Percentiles rank a stretch among this genome's conserved stretches.
phyloP scores from a whole-genome alignment of 2,797 vertebrate genomes.

The Enteromius viviparus region DNA sequence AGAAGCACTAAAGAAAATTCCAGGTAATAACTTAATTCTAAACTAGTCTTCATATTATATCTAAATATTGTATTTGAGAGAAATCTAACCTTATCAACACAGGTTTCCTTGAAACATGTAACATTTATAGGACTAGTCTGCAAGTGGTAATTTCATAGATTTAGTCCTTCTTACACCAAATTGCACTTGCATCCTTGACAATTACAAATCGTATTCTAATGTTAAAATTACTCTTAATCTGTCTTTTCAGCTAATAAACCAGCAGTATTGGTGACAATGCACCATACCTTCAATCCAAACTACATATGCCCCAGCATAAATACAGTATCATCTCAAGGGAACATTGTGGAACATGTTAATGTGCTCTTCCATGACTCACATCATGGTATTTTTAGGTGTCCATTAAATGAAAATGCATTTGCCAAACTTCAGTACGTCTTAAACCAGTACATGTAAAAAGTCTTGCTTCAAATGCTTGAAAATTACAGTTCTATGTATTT shows the following conservation, averaged over 20 bases:
- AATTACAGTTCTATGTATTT: neutral
- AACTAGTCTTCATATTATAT: neutral
- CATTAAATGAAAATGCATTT: conserved; percentile 32
- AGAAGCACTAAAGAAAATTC: conserved; percentile 34
- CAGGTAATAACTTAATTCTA: conserved; percentile 25
- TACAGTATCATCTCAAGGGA: accelerated
- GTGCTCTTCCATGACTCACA: conserved; percentile 47
- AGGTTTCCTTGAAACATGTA: neutral
- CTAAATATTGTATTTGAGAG: neutral
- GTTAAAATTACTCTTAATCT: neutral
- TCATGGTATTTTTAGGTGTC: conserved; percentile 14
- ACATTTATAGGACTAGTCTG: neutral
- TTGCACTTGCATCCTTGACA: neutral
- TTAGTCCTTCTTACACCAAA: neutral
- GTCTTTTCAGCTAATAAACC: conserved; percentile 38
- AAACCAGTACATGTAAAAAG: neutral
- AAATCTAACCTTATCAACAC: neutral
- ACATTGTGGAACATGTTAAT: conserved; percentile 43
- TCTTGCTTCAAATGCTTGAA: neutral
- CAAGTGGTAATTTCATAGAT: neutral
- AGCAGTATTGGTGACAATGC: conserved; percentile 48
- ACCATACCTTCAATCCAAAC: conserved; percentile 35
- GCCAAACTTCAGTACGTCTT: conserved; percentile 2
- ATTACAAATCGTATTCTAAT: neutral
- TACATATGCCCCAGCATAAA: accelerated